phyloP scores from a whole-genome alignment of 2,888 invertebrate species.

The Bombylius major region DNA sequence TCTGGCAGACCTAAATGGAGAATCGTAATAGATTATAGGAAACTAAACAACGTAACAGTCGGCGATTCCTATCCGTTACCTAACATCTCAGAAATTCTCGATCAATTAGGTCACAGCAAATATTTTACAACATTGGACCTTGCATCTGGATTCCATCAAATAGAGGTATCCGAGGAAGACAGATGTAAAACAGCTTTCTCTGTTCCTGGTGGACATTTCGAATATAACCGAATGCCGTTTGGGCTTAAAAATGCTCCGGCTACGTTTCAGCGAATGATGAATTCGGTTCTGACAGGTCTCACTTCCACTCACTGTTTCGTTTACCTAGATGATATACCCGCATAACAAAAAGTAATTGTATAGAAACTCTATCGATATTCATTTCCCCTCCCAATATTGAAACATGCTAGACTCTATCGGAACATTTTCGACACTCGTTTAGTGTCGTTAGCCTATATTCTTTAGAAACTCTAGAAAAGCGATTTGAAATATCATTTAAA shows the following conservation, averaged over 20 bases:
- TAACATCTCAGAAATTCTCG: slow-evolving; percentile 12
- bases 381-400: too few relatives aligned
- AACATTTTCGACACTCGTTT: too few relatives aligned
- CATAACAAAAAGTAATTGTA: too few relatives aligned
- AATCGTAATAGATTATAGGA: slow-evolving; percentile 14
- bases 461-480: too few relatives aligned
- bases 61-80: slow-evolving; percentile 19
- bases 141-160: slow-evolving; percentile 13
- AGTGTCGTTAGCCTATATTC: too few relatives aligned
- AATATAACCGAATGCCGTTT: slow-evolving; percentile 8
- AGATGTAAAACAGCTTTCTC: slow-evolving; percentile 11
- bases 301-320: slow-evolving; percentile 7
- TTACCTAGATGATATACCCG: slow-evolving; percentile 10
- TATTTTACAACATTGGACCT: slow-evolving; percentile 14
- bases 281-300: slow-evolving; percentile 6
- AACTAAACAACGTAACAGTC: slow-evolving; percentile 13
- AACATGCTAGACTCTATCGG: too few relatives aligned
- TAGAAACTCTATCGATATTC: too few relatives aligned
- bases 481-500: too few relatives aligned
- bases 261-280: slow-evolving; percentile 11
- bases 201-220: slow-evolving; percentile 1
- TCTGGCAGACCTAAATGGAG: slow-evolving; percentile 14
- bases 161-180: slow-evolving; percentile 9
- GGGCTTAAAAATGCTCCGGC: slow-evolving; percentile 11
- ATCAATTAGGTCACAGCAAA: slow-evolving; percentile 9